Base-by-base conservation (phyloP, 2,888 invertebrate species). In the Anoplius nigerrimus region DNA sequence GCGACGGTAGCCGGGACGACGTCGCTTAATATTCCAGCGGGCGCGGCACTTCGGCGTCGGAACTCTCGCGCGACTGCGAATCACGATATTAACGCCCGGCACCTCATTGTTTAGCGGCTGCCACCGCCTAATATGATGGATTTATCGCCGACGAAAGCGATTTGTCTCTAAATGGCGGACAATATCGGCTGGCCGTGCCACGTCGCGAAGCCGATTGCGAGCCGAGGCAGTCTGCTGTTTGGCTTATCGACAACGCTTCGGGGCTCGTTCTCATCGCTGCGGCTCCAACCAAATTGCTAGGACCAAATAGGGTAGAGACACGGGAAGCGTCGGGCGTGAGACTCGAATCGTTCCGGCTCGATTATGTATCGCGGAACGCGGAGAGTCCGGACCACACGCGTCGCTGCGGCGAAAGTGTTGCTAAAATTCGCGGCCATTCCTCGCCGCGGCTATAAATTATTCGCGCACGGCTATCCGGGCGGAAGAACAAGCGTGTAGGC, bases 1-100 rank as follows among this genome's bases (percentile, higher is more conserved):
- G 65, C 62, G 62, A 55, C 71, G 61, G 52, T 56, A 66, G 58
- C 43, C 48, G 5, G 18, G 16, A 3, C 48, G 48, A 56, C 46
- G 48, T 67, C 58, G 71, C 70, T 84, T 82, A 79, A 81, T 83
- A 84, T 84, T 84, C 84, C 72, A 76, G 66, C 69, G 75, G 66
- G 75, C 72, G 74, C 69, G 66, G 66, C 72, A 75, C 74, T 79
- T 79, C 72, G 68, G 65, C 73, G 75, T 73, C 75, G 61, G 57
- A 13, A 57, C 65, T 66, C 65, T 69, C 60, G 55, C 51, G 68
- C 71, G 81, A 81, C 80, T 79, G 76, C 78, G 80, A 85, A 85
- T 83, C 75, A 66, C 63, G 64, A 54, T 60, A 82, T 84, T 82
- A 82, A 77, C 74, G 54, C 72, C 55, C 71, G 77, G 81, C 76